Conservation (phyloP, 2,888 invertebrate genomes). For the Myopa tessellatipennis region DNA sequence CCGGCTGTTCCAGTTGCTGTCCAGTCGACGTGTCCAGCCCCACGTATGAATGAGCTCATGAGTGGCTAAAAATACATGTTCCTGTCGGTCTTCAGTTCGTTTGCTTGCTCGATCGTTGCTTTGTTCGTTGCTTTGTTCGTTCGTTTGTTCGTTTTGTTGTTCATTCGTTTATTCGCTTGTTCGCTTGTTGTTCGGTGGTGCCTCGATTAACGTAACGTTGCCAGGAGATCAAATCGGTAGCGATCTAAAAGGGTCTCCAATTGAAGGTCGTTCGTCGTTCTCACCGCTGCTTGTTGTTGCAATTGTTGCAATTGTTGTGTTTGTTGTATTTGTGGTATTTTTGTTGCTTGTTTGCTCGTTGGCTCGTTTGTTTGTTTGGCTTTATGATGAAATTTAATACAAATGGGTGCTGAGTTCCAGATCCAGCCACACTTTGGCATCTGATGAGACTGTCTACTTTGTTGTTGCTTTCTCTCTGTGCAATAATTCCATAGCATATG, state of each 20-base stretch:
- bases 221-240: constrained; percentile 3
- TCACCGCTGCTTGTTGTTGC: neutral
- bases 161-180: neutral
- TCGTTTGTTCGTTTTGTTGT: neutral
- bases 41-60: constrained; percentile 27
- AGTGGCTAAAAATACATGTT: constrained; percentile 32
- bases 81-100: neutral
- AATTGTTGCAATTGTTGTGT: neutral
- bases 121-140: neutral
- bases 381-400: constrained; percentile 26
- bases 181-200: neutral
- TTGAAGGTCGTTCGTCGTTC: constrained; percentile 39
- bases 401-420: constrained; percentile 14
- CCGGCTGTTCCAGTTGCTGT: neutral
- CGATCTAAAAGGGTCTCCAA: constrained; percentile 11
- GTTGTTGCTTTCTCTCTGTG: constrained; percentile 29
- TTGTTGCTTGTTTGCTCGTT: constrained; percentile 7
- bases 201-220: neutral
- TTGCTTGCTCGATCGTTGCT: neutral
- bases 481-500: neutral
- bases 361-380: neutral
- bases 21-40: constrained; percentile 14
- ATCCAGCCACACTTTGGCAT: constrained; percentile 39
- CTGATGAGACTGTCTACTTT: constrained; percentile 40
- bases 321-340: constrained; percentile 18